These are phyloP conservation scores for Mythimna lalbum DNA, from an alignment of 2,888 invertebrate genomes.

Conservation along the genomic window DNA sequence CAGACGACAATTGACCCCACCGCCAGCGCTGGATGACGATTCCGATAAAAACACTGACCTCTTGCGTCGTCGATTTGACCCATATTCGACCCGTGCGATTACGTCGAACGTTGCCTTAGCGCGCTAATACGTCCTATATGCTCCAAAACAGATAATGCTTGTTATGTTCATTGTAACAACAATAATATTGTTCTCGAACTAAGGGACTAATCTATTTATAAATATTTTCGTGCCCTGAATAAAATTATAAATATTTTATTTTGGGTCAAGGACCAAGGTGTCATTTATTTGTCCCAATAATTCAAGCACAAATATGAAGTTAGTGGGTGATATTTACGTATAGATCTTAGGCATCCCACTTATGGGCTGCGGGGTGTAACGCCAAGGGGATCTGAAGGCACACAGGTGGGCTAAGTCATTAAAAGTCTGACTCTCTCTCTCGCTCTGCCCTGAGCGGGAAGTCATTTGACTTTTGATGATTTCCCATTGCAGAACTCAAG, in stretches of 20 bases:
- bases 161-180: constrained; percentile 16
- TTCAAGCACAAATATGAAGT: not conserved
- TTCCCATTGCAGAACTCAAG: not conserved
- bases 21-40: constrained; percentile 63
- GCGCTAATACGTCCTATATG: constrained; percentile 15
- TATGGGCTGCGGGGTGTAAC: too few species aligned
- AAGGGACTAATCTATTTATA: constrained; percentile 22
- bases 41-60: constrained; percentile 78
- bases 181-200: constrained; percentile 15
- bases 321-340: not conserved
- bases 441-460: too few species aligned
- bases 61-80: too few species aligned
- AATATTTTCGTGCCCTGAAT: constrained; percentile 15
- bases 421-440: too few species aligned
- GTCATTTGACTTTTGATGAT: too few species aligned
- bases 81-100: constrained; percentile 50
- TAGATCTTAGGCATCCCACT: not conserved
- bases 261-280: not conserved
- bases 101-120: constrained; percentile 42
- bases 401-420: too few species aligned
- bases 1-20: constrained; percentile 82
- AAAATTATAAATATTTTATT: not conserved
- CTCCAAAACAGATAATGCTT: constrained; percentile 34
- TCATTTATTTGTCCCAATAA: not conserved
- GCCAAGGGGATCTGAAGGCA: too few species aligned